phyloP scores from a whole-genome alignment of 2,113 vertebrate species.

The Cryptotis parvus region DNA sequence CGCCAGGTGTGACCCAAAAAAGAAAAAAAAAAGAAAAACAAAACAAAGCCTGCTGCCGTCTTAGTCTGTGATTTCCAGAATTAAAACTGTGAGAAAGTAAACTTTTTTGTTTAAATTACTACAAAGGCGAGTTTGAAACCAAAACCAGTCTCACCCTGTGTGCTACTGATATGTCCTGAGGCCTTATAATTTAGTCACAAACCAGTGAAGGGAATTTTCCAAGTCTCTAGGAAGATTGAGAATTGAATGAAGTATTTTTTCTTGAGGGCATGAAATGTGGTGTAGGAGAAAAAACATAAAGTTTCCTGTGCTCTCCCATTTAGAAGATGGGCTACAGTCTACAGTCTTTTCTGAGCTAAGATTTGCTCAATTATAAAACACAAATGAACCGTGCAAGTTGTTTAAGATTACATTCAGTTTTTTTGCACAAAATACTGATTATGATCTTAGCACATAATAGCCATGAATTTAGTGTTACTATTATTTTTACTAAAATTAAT shows the following conservation, averaged over 20 bases:
- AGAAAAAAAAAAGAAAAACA: too few species aligned
- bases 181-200: not conserved
- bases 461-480: not conserved
- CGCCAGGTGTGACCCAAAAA: too few species aligned
- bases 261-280: not conserved
- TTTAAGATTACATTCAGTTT: not conserved
- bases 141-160: not conserved
- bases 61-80: not conserved
- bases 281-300: not conserved
- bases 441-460: not conserved
- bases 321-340: not conserved
- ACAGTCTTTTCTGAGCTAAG: not conserved
- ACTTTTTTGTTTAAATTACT: not conserved
- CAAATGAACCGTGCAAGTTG: not conserved
- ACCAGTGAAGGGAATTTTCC: not conserved
- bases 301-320: not conserved
- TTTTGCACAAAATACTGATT: not conserved
- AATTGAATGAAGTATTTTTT: not conserved
- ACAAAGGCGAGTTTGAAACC: not conserved
- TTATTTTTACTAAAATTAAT: not conserved
- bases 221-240: not conserved
- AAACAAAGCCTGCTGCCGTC: not conserved
- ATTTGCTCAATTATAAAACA: constrained; percentile 15
- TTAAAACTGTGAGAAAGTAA: not conserved
- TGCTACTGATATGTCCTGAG: not conserved